Base-by-base conservation (phyloP, 2,113 vertebrate genomes). In the Oreochromis tanganicae region DNA sequence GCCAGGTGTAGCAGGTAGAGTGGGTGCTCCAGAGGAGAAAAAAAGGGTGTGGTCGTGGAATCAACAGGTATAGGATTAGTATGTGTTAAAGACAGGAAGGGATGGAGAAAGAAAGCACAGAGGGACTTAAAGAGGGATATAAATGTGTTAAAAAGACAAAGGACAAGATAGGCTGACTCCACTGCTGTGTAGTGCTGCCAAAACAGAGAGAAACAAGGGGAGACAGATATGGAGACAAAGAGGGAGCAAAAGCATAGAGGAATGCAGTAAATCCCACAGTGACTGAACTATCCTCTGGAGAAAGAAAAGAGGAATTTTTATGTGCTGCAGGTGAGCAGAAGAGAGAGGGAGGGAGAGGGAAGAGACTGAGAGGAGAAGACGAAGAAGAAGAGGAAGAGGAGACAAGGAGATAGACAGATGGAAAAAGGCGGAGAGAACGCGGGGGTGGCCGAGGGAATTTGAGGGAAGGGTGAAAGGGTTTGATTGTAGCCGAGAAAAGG, bases 261-360 rank as follows among this genome's bases (percentile, higher is more conserved):
- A 97, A 97, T 96, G 96, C 94, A 95, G 96, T 95, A 97, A 97
- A 96, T 97, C 96, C 96, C 96, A 81, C 78, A 94, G 96, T 85
- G 95, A 93, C 94, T 85, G 93, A 89, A 86, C 93, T 94, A 96
- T 96, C 89, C 96, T 96, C 95, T 96, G 95, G 96, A 97, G 96
- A 93, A 94, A 95, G 94, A 95, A 95, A 96, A 93, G 92, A 96
- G 95, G 96, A 97, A 96, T 97, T 97, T 97, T 97, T 97, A 97
- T 97, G 96, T 97, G 96, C 96, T 97, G 96, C 96, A 97, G 96
- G 96, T 97, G 96, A 97, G 95, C 94, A 91, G 93, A 94, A 90
- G 92, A 91, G 88, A 93, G 88, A 88, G 91, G 92, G 94, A 90
- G 81, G 88, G 93, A 92, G 89, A 89, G 85, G 88, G 85, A 81